Base-by-base conservation (phyloP, 1,140 invertebrate species). In the Pemphigus obesinymphae region DNA sequence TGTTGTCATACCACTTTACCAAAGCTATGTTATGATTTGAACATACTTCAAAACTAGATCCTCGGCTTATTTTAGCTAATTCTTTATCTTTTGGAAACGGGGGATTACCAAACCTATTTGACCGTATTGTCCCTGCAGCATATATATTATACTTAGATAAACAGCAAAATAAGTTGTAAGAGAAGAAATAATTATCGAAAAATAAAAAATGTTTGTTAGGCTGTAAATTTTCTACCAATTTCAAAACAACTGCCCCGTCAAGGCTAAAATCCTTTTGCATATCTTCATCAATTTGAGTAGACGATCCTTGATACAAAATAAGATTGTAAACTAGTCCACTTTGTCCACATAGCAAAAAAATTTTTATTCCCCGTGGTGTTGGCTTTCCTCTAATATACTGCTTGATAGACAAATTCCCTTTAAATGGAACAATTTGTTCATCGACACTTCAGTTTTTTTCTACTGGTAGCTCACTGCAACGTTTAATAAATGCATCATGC, bases 341-440 rank as follows among this genome's bases (percentile, higher is more conserved):
- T 48, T 73, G 66, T 17, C 84, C 85, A 83, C 84, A 85, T 5
- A 85, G 37, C n/a, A 83, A 68, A 84, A 85, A 85, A 37, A 84
- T 84, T 85, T 82, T 82, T 48, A 50, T 45, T 29, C 70, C 70
- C 70, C 70, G 50, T 8, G n/a, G n/a, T 3, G 7, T 50, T 15
- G 40, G 70, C 50, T 73, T 73, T 3, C 26, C 26, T 17, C 6
- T 73, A 23, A 45, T 73, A 48, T 73, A 73, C 17, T 86, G 84
- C 58, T 84, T 83, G 31, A 85, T 78, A 70, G 29, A 68, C 37
- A 84, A 66, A 20, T 82, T 23, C 7, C 85, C 85, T 78, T 84
- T 85, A 83, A 86, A 86, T 13, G 85, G 83, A 2, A 85, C 82
- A 84, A 86, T 86, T 83, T 86, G 84, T 68, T 86, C 84, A 82